Percentiles rank a stretch among this genome's conserved stretches.
Conservation (phyloP, 2,888 invertebrate species). For the Meteorus colon region DNA sequence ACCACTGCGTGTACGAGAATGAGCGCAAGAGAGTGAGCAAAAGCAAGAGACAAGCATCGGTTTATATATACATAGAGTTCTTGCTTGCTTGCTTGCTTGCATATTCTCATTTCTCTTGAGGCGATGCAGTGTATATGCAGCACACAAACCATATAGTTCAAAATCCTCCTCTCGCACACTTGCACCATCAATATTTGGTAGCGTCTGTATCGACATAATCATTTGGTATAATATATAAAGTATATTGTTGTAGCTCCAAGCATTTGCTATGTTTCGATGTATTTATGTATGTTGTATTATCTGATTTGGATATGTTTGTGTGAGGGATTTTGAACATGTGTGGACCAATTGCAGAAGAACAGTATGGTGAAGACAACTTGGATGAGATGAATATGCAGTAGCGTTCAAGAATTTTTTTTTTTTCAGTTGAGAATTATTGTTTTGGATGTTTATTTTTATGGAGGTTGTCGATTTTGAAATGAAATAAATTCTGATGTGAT, state of each 20-base stretch:
- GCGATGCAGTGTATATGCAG: slow-evolving; percentile 26
- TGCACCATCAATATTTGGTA: slow-evolving; percentile 25
- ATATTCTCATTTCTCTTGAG: slow-evolving; percentile 43
- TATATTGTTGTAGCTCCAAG: neutral
- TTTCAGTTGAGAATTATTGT: too few species aligned
- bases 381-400: too few species aligned
- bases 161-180: neutral
- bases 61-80: neutral
- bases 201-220: slow-evolving; percentile 32
- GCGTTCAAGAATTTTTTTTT: too few species aligned
- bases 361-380: too few species aligned
- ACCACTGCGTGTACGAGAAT: slow-evolving; percentile 5
- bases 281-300: too few species aligned
- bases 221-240: neutral
- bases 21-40: neutral
- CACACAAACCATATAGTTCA: slow-evolving; percentile 34
- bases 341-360: too few species aligned
- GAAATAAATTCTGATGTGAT: too few species aligned
- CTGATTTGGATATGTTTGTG: too few species aligned
- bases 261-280: neutral
- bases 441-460: too few species aligned
- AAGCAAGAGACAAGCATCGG: slow-evolving; percentile 20
- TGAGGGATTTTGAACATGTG: too few species aligned
- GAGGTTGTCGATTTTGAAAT: too few species aligned
- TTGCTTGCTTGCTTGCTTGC: slow-evolving; percentile 5